These are phyloP conservation scores for Aplochiton taeniatus DNA, from an alignment of 2,797 vertebrate species.

Conservation along the genomic window DNA sequence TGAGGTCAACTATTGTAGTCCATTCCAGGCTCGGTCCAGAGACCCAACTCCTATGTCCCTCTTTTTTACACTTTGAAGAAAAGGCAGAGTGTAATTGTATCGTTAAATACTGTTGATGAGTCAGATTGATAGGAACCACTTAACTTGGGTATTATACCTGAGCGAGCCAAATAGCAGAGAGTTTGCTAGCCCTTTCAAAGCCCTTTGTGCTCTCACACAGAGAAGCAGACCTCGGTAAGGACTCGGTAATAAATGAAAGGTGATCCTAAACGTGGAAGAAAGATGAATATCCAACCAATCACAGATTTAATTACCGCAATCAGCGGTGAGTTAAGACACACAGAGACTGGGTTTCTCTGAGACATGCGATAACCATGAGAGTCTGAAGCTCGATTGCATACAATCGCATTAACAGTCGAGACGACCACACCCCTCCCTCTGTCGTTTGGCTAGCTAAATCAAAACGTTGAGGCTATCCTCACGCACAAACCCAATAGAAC, in stretches of 20 bases:
- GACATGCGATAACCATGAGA: conserved; percentile 50
- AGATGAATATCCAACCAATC: conserved; percentile 12
- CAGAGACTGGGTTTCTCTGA: conserved; percentile 23
- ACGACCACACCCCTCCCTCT: conserved; percentile 20
- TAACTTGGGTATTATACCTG: conserved; percentile 36
- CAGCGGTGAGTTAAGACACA: conserved; percentile 16
- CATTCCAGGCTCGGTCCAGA: conserved; percentile 9
- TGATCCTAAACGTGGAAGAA: background rate
- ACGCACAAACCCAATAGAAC: too few relatives aligned
- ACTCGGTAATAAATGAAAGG: conserved; percentile 18
- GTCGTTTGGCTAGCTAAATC: background rate
- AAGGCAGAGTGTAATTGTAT: conserved; percentile 58
- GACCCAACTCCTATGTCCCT: background rate
- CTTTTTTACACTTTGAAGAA: conserved; percentile 31
- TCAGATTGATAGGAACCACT: conserved; percentile 54
- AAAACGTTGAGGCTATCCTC: too few relatives aligned
- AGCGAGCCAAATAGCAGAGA: conserved; percentile 41
- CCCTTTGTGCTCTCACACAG: conserved; percentile 48
- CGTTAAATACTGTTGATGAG: conserved; percentile 57
- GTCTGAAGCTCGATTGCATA: conserved; percentile 6
- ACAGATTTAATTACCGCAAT: conserved; percentile 39
- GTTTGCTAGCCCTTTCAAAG: conserved; percentile 36
- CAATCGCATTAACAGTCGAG: conserved; percentile 1
- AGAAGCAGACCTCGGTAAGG: conserved; percentile 29
- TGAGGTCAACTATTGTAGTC: conserved; percentile 23